A percentile compares a stretch with the other conserved stretches of the same genome.
These are phyloP conservation scores for Atrichornis clamosus DNA, from an alignment of 2,113 vertebrate species.

Conservation along the genomic window DNA sequence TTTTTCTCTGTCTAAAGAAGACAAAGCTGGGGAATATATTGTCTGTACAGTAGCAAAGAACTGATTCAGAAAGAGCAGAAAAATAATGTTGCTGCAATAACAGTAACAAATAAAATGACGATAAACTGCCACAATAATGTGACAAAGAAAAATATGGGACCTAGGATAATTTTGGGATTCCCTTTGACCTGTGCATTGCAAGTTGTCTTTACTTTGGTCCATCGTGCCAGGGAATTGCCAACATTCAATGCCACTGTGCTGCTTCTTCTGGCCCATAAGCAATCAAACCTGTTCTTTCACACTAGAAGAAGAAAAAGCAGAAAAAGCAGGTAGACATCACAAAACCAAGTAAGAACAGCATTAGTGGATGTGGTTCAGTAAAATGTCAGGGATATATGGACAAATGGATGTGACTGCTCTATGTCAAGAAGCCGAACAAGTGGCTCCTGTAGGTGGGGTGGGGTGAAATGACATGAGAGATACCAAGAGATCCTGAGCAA, in stretches of 20 bases:
- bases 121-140: neutral
- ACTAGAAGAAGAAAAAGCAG: neutral
- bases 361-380: neutral
- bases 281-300: neutral
- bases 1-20: neutral
- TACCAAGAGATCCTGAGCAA: neutral
- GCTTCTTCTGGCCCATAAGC: neutral
- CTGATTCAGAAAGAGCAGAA: neutral
- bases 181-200: neutral
- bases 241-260: accelerated
- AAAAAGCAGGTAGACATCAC: neutral
- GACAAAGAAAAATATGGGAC: neutral
- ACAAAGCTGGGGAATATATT: neutral
- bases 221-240: neutral
- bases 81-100: neutral
- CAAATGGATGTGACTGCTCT: neutral
- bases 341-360: neutral
- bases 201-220: neutral
- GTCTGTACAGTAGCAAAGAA: neutral
- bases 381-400: neutral
- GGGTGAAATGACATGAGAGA: neutral
- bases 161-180: neutral
- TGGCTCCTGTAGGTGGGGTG: neutral
- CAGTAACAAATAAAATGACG: neutral
- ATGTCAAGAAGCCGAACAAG: accelerated